Percentiles rank a stretch among this genome's conserved stretches.
phyloP scores from a whole-genome alignment of 2,113 vertebrate species.

The Zosterops pallidus region DNA sequence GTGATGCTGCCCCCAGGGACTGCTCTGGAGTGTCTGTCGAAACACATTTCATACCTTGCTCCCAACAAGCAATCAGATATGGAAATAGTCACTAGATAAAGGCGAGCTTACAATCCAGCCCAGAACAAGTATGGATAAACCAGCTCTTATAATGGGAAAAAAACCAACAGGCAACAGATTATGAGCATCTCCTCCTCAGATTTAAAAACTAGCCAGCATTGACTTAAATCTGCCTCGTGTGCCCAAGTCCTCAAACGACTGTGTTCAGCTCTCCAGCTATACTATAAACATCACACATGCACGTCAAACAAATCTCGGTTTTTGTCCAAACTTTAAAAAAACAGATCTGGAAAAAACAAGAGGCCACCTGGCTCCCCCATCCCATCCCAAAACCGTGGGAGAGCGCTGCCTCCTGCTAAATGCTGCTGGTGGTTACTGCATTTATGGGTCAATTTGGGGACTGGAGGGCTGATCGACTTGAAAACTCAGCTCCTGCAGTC shows the following conservation, averaged over 20 bases:
- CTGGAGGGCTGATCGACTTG: background rate
- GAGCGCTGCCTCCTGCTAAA: background rate
- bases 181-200: background rate
- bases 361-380: background rate
- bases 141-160: background rate
- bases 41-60: slow-evolving; percentile 8
- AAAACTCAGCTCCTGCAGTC: background rate
- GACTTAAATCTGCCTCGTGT: background rate
- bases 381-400: background rate
- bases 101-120: background rate
- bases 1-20: background rate
- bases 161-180: background rate
- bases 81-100: background rate
- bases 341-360: background rate
- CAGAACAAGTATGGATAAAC: background rate
- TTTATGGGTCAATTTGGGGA: background rate
- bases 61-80: background rate
- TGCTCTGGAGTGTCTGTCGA: background rate
- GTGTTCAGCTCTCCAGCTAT: background rate
- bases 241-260: slow-evolving; percentile 19
- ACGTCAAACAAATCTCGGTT: background rate
- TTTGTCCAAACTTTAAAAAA: slow-evolving; percentile 17
- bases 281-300: background rate
- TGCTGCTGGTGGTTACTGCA: background rate
- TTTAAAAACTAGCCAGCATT: background rate